Evolutionary conservation across 2,113 vertebrate species (phyloP), one percentile per base, ranked within the genome.

Genomic region (Chaenocephalus aceratus): DNA sequence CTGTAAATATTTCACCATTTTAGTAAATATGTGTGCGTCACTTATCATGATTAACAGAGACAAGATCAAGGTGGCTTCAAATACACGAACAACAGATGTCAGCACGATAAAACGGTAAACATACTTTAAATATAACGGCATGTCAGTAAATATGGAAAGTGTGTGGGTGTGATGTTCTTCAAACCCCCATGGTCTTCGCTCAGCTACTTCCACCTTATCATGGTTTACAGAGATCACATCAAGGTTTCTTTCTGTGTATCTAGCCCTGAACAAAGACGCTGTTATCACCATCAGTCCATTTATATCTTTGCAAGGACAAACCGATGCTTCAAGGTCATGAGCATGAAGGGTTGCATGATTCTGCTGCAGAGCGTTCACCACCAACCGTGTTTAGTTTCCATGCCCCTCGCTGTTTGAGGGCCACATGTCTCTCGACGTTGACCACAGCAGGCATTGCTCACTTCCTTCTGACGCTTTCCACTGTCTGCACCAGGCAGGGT

Each of bases 381-480:
- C 3, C 23, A 59, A 36, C 49, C 30, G 16, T 18, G 2, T 0
- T 26, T 7, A 54, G 62, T 77, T 87, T 86, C 80, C 51, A 52
- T 51, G 72, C 4, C 3, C 10, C 23, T 56, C 60, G 10, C 8
- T 3, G 0, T 12, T 21, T 13, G 18, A 10, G 26, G 2, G 14
- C 76, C 59, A 15, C 6, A 69, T 1, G n/a, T 16, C 18, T 60
- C 54, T 36, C 53, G 14, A 26, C 4, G 16, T 15, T 45, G 75
- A 89, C 88, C 81, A 83, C 81, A 80, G 10, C 58, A 44, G 2
- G 10, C 1, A 11, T 53, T 23, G 23, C 51, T 68, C 77, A 57
- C n/a, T 73, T 46, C n/a, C 49, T 62, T 46, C 2, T 44, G 41
- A 51, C 57, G 30, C 54, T 45, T 68, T 57, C 26, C 4, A 30